Conservation (phyloP, 2,113 vertebrate species). For the Caloenas nicobarica region DNA sequence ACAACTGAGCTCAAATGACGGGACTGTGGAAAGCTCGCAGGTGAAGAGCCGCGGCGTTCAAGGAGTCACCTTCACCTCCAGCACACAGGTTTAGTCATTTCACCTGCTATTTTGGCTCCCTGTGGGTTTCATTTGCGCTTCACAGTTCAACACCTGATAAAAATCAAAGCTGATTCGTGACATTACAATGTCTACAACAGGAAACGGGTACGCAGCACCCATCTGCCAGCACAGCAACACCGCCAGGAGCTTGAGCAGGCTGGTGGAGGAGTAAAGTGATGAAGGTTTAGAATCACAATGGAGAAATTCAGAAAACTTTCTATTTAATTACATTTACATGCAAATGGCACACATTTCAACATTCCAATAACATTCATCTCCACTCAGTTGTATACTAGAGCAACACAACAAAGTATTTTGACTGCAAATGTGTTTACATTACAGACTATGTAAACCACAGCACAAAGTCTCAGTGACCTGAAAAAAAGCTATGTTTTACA, state of each 20-base stretch:
- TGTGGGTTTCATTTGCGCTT: not conserved
- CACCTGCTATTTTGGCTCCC: slow-evolving; percentile 25
- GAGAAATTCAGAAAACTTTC: not conserved
- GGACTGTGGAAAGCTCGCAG: not conserved
- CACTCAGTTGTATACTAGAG: not conserved
- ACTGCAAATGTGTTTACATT: slow-evolving; percentile 17
- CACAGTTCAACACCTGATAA: slow-evolving; percentile 4
- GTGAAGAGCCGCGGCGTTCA: fast-evolving
- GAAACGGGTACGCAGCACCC: not conserved
- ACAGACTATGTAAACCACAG: not conserved
- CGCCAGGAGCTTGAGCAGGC: not conserved
- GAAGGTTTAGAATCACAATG: not conserved
- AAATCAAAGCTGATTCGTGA: slow-evolving; percentile 26
- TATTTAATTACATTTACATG: not conserved
- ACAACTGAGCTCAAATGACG: fast-evolving
- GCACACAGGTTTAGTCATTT: slow-evolving; percentile 3
- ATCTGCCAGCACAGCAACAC: not conserved
- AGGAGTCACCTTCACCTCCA: not conserved
- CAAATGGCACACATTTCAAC: not conserved
- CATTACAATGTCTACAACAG: not conserved
- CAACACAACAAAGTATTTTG: not conserved
- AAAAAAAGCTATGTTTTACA: slow-evolving; percentile 35
- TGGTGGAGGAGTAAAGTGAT: not conserved
- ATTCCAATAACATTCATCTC: not conserved
- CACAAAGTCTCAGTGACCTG: not conserved